phyloP scores from a whole-genome alignment of 2,888 invertebrate genomes.

The Hanleya hanleyi region DNA sequence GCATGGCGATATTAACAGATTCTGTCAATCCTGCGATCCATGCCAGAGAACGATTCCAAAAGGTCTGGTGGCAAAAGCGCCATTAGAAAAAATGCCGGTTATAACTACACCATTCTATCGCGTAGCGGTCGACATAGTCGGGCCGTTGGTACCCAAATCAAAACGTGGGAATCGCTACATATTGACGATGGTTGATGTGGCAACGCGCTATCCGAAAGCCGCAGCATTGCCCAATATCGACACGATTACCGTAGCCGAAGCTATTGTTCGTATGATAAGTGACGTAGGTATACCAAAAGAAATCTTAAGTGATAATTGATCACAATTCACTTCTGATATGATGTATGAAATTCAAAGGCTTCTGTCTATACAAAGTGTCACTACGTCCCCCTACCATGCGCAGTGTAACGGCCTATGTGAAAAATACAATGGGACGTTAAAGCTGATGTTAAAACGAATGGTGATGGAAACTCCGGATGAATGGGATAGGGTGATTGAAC shows the following conservation, averaged over 20 bases:
- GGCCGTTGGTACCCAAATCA: constrained; percentile 37
- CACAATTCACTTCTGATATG: constrained; percentile 39
- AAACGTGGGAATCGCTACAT: constrained; percentile 37
- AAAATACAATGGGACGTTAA: constrained; percentile 34
- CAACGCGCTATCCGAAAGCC: constrained; percentile 38
- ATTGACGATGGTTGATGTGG: constrained; percentile 33
- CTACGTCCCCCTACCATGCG: constrained; percentile 35
- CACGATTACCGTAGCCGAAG: constrained; percentile 39
- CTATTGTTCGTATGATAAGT: constrained; percentile 29
- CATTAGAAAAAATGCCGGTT: constrained; percentile 29
- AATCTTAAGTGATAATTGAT: constrained; percentile 39
- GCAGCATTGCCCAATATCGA: constrained; percentile 26
- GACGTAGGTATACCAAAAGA: constrained; percentile 36
- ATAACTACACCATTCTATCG: constrained; percentile 38
- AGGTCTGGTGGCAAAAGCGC: constrained; percentile 30
- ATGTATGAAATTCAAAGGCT: constrained; percentile 33
- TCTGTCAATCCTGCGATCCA: constrained; percentile 39
- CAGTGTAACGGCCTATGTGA: constrained; percentile 35
- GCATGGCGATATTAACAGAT: constrained; percentile 24
- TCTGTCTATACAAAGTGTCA: constrained; percentile 24
- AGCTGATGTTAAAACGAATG: constrained; percentile 28
- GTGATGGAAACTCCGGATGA: constrained; percentile 20
- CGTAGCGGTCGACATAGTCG: constrained; percentile 42
- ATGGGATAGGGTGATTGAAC: no score
- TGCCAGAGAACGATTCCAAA: constrained; percentile 35